Conservation (phyloP, 2,113 vertebrate genomes). For the Stegastes partitus region DNA sequence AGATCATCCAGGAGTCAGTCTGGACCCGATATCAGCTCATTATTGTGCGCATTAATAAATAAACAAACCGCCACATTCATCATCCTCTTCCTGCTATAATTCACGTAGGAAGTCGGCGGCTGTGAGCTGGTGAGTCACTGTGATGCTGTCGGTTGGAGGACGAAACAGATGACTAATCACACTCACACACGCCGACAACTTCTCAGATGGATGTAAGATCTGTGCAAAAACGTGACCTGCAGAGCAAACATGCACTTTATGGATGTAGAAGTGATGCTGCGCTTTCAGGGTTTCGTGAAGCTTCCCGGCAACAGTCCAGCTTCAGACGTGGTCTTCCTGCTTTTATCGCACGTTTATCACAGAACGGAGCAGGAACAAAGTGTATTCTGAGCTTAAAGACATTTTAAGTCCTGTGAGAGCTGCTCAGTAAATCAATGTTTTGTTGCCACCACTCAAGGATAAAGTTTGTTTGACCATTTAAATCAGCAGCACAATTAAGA, state of each 20-base stretch:
- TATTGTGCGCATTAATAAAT: constrained; percentile 20
- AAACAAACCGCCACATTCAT: constrained; percentile 18
- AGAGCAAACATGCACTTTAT: background rate
- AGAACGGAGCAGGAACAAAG: too few relatives aligned
- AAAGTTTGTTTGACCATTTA: too few relatives aligned
- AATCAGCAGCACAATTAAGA: too few relatives aligned
- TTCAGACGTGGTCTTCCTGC: too few relatives aligned
- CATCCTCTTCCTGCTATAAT: constrained; percentile 22
- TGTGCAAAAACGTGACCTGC: background rate
- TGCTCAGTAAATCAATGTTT: too few relatives aligned
- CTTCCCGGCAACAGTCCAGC: too few relatives aligned
- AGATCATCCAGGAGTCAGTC: background rate
- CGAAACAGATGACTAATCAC: constrained; percentile 37
- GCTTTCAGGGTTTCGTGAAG: too few relatives aligned
- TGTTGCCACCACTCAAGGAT: too few relatives aligned
- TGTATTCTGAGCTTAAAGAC: too few relatives aligned
- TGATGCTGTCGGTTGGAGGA: constrained; percentile 18
- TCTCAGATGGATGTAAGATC: background rate
- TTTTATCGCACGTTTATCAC: too few relatives aligned
- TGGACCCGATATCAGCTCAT: background rate
- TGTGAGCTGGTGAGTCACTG: constrained; percentile 38
- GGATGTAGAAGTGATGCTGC: too few relatives aligned
- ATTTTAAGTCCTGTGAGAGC: too few relatives aligned
- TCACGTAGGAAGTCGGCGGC: constrained; percentile 26
- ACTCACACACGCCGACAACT: background rate